These are phyloP conservation scores for Apamea sordens DNA, from an alignment of 2,888 invertebrate genomes.

Conservation along the genomic window DNA sequence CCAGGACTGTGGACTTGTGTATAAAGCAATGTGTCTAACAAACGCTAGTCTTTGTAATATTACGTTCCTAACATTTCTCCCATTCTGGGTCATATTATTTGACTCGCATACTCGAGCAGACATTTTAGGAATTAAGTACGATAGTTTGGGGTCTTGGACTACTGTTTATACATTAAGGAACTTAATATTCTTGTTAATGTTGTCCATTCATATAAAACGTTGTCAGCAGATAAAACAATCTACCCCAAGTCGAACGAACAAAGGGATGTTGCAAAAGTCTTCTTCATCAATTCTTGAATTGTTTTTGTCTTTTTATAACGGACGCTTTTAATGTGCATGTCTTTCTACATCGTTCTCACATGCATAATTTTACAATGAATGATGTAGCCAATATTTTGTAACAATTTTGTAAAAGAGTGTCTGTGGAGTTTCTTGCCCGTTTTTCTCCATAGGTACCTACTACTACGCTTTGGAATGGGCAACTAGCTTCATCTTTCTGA, in stretches of 20 bases:
- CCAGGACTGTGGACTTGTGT: constrained; percentile 2
- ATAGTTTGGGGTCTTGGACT: not conserved
- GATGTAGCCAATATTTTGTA: too few relatives aligned
- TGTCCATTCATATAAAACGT: constrained; percentile 11
- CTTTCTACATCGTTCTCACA: too few relatives aligned
- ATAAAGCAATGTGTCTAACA: constrained; percentile 25
- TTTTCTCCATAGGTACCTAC: too few relatives aligned
- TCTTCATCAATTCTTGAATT: too few relatives aligned
- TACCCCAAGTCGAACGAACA: constrained; percentile 38
- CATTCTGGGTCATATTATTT: constrained; percentile 30
- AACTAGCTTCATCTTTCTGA: too few relatives aligned
- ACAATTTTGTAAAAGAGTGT: too few relatives aligned
- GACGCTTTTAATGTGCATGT: too few relatives aligned
- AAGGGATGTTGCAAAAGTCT: constrained; percentile 62
- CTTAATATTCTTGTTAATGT: not conserved
- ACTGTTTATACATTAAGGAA: not conserved
- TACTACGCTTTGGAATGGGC: too few relatives aligned
- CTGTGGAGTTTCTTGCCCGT: too few relatives aligned
- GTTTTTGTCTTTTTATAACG: too few relatives aligned
- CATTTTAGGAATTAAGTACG: constrained; percentile 16
- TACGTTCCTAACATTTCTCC: constrained; percentile 22
- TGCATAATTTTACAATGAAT: too few relatives aligned
- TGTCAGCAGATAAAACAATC: constrained; percentile 32
- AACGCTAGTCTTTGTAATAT: constrained; percentile 32
- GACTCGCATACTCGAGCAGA: constrained; percentile 31